phyloP scores from a whole-genome alignment of 2,797 vertebrate species.

The Aeoliscus strigatus region DNA sequence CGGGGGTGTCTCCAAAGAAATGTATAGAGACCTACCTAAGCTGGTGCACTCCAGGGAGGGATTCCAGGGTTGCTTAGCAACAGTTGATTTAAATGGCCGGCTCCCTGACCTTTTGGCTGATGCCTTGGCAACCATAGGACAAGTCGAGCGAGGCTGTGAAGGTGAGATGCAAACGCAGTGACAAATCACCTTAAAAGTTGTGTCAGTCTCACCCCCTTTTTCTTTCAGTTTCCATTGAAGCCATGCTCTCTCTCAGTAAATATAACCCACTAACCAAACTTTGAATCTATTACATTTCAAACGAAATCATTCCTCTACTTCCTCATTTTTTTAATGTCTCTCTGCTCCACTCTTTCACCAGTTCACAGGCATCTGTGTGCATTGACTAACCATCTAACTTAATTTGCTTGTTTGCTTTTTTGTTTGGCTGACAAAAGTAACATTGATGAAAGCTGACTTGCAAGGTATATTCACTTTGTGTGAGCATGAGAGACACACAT shows the following conservation, averaged over 20 bases:
- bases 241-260: slow-evolving; percentile 46
- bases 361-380: slow-evolving; percentile 83
- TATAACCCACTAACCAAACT: slow-evolving; percentile 62
- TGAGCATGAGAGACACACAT: slow-evolving; percentile 63
- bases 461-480: slow-evolving; percentile 89
- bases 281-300: slow-evolving; percentile 28
- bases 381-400: slow-evolving; percentile 91
- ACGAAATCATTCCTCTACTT: slow-evolving; percentile 39
- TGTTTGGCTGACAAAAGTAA: slow-evolving; percentile 88
- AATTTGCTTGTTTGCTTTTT: slow-evolving; percentile 96
- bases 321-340: slow-evolving; percentile 42
- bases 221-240: slow-evolving; percentile 35
- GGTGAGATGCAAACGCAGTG: slow-evolving; percentile 68
- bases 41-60: slow-evolving; percentile 94
- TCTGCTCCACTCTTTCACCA: slow-evolving; percentile 62
- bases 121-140: slow-evolving; percentile 88
- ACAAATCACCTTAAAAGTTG: slow-evolving; percentile 2
- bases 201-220: slow-evolving; percentile 18
- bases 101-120: slow-evolving; percentile 95
- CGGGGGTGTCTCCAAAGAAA: slow-evolving; percentile 95
- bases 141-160: slow-evolving; percentile 98
- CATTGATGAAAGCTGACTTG: slow-evolving; percentile 99
- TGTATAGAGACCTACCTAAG: slow-evolving; percentile 93
- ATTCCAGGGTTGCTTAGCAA: slow-evolving; percentile 96
- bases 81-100: slow-evolving; percentile 92